Percentiles rank a stretch among this genome's conserved stretches.
These are phyloP conservation scores for Drosophila yooni DNA, from an alignment of 2,888 invertebrate species.

Conservation along the genomic window DNA sequence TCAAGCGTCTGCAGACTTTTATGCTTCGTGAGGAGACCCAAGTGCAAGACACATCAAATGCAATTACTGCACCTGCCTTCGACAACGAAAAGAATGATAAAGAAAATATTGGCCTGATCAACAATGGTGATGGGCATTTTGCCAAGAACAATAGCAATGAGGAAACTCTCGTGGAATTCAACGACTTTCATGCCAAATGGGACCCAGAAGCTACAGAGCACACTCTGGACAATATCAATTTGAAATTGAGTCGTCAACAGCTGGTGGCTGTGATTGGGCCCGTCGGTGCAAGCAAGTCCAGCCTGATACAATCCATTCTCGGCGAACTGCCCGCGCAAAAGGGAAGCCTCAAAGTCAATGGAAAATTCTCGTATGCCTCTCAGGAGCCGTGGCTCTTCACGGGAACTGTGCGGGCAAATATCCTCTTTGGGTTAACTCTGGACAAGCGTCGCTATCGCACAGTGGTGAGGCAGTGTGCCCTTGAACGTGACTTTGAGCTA, in stretches of 20 bases:
- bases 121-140: constrained; percentile 12
- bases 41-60: constrained; percentile 70
- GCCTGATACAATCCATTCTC: constrained; percentile 86
- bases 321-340: constrained; percentile 85
- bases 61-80: constrained; percentile 2
- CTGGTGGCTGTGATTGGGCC: constrained; percentile 89
- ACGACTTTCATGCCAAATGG: constrained; percentile 90
- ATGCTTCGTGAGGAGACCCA: constrained; percentile 86
- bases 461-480: constrained; percentile 85
- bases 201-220: constrained; percentile 87
- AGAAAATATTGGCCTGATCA: constrained; percentile 43
- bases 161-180: constrained; percentile 86
- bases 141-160: constrained; percentile 18
- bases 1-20: constrained; percentile 86
- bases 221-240: constrained; percentile 88
- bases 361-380: constrained; percentile 89
- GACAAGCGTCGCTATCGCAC: constrained; percentile 87
- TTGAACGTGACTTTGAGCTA: constrained; percentile 86
- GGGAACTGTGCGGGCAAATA: constrained; percentile 88
- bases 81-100: constrained; percentile 26
- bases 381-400: constrained; percentile 94
- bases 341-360: constrained; percentile 87
- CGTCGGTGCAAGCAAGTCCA: constrained; percentile 89
- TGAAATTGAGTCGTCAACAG: constrained; percentile 88
- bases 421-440: constrained; percentile 87